Base-by-base conservation (phyloP, 2,113 vertebrate genomes). In the Addax nasomaculatus region DNA sequence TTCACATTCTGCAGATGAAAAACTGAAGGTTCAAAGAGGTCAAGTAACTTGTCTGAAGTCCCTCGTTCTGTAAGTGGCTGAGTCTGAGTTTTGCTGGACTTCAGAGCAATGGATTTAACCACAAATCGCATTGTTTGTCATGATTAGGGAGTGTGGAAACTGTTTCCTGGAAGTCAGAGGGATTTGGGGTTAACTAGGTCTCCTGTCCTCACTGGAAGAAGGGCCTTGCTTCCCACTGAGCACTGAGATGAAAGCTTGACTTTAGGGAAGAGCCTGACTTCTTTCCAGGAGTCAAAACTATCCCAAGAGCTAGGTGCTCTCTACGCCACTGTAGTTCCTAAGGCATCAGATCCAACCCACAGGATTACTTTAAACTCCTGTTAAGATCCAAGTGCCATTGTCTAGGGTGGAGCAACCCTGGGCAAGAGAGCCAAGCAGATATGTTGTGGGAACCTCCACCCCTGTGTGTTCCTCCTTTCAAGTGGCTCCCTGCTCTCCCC, bases 101-200 rank as follows among this genome's bases (percentile, higher is more conserved):
- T 93, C 4, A 76, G 81, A 92, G 58, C 43, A 14, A 7, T 23
- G 30, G 47, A n/a, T 89, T 97, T 81, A 91, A 87, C 36, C 39
- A 36, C 47, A 33, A 2, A 29, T 53, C 76, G 23, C 45, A 27
- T 15, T 73, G 67, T 73, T 23, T 39, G 67, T 73, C 36, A 73
- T 25, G 67, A 39, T 73, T 73, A 73, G n/a, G 36, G 67, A 73
- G n/a, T 21, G 13, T 25, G 36, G 36, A 39, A 25, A 14, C 29
- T 80, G 8, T 25, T 90, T 86, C 6, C 30, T 78, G 80, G 14
- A 62, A 58, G 53, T 19, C 14, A 64, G 86, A 93, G 55, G 80
- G 39, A 33, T 36, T 93, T 83, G 4, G 45, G 43, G 73, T 30
- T 93, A 10, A 29, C 27, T 60, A 14, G 33, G 13, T 88, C 57